phyloP scores from a whole-genome alignment of 2,888 invertebrate genomes.

The Vanessa cardui region DNA sequence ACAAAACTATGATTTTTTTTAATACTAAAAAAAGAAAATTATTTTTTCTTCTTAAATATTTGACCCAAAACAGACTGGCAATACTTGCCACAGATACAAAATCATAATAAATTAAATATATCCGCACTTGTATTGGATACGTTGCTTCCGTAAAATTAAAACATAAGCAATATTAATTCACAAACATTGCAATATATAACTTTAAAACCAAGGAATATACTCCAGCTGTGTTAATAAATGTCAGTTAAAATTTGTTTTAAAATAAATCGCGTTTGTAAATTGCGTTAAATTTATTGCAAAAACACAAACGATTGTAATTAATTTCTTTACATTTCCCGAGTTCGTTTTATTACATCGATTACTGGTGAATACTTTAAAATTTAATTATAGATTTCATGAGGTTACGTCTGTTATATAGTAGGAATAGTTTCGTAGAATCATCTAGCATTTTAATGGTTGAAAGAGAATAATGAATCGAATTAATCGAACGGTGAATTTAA shows the following conservation, averaged over 20 bases:
- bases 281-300: background rate
- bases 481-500: too few relatives aligned
- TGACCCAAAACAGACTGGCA: too few relatives aligned
- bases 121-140: background rate
- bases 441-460: background rate
- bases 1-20: too few relatives aligned
- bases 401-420: background rate
- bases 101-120: too few relatives aligned
- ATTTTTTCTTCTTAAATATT: too few relatives aligned
- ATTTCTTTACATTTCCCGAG: background rate
- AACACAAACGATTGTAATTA: constrained; percentile 1
- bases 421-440: background rate
- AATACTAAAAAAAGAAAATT: too few relatives aligned
- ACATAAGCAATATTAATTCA: background rate
- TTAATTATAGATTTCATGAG: constrained; percentile 9
- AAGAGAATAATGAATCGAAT: background rate
- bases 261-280: background rate
- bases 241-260: constrained; percentile 3
- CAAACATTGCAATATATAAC: background rate
- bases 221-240: constrained; percentile 4
- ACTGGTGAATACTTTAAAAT: constrained; percentile 3
- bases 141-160: background rate
- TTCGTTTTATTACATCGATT: background rate
- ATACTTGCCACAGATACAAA: too few relatives aligned
- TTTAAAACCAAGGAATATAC: background rate